Conservation (phyloP, 2,888 invertebrate species). For the Augiades crinisus region DNA sequence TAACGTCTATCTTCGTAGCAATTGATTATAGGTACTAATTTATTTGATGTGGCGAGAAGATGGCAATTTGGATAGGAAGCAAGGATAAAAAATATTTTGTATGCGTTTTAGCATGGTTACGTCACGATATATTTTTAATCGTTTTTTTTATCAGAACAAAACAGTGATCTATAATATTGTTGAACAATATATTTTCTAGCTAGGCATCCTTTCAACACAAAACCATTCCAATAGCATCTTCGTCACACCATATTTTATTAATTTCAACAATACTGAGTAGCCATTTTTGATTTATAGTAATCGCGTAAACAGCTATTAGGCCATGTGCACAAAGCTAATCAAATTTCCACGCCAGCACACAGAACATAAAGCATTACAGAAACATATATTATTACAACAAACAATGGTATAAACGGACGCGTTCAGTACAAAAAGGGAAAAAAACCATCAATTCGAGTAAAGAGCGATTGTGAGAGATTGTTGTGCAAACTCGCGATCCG, state of each 20-base stretch:
- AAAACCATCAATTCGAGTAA: constrained; percentile 74
- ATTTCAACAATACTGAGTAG: constrained; percentile 25
- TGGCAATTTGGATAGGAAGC: too few relatives aligned
- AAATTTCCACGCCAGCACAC: constrained; percentile 73
- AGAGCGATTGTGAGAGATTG: constrained; percentile 64
- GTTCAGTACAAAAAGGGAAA: constrained; percentile 65
- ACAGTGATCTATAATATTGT: too few relatives aligned
- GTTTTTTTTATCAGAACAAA: too few relatives aligned
- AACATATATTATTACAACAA: constrained; percentile 46
- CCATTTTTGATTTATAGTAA: constrained; percentile 59
- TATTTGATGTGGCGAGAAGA: too few relatives aligned
- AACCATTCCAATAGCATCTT: background rate
- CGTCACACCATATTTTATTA: constrained; percentile 12
- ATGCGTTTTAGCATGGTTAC: too few relatives aligned
- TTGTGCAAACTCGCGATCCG: constrained; percentile 78
- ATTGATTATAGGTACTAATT: too few relatives aligned
- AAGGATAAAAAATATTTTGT: too few relatives aligned
- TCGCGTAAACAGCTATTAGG: constrained; percentile 49
- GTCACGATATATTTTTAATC: too few relatives aligned
- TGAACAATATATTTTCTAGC: background rate
- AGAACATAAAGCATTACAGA: constrained; percentile 50
- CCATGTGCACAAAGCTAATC: constrained; percentile 73
- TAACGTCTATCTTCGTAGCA: too few relatives aligned
- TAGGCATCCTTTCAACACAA: background rate
- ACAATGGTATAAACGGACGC: constrained; percentile 60